phyloP scores from a whole-genome alignment of 2,797 vertebrate genomes.

The Carcharodon carcharias region DNA sequence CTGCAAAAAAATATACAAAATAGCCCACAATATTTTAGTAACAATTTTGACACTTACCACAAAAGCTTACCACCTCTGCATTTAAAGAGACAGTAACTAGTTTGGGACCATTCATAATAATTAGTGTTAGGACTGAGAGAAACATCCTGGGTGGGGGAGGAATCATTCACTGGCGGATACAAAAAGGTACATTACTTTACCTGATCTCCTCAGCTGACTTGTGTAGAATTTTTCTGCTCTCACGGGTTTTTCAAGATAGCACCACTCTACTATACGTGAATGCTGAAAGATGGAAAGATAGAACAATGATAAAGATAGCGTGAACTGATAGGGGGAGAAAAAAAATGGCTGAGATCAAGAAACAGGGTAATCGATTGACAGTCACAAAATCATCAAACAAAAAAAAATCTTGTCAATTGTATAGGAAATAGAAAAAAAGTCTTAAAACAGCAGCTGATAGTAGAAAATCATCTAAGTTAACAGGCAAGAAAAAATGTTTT shows the following conservation, averaged over 20 bases:
- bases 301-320: neutral
- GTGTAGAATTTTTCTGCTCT: neutral
- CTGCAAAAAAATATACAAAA: neutral
- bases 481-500: neutral
- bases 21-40: neutral
- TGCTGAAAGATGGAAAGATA: neutral
- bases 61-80: neutral
- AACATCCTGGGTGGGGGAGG: neutral
- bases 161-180: neutral
- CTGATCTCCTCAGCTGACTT: neutral
- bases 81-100: neutral
- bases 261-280: too few relatives aligned
- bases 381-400: neutral
- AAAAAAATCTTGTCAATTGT: neutral
- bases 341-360: neutral
- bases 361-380: neutral
- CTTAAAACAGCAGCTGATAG: neutral
- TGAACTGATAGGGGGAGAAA: neutral
- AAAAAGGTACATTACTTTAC: neutral
- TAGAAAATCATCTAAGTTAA: neutral
- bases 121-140: neutral
- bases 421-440: neutral
- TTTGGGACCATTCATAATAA: neutral
- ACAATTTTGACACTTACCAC: neutral
- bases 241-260: neutral